Evolutionary conservation across 2,797 vertebrate species (phyloP).

Genomic region (Ibycter americanus): DNA sequence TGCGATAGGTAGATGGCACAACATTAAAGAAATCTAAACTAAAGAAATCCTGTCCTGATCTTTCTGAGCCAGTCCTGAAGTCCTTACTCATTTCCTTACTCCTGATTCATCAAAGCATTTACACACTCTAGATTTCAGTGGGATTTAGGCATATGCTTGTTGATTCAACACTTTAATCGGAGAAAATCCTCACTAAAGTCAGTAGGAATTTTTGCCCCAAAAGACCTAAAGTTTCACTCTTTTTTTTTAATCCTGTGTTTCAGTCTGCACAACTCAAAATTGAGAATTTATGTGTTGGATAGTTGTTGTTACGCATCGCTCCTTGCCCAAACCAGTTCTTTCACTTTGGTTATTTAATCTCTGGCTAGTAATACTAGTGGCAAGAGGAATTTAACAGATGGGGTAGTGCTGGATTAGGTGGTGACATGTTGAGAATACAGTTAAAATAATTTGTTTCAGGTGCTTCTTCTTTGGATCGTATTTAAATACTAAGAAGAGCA

Average conservation of each 20-base stretch:
- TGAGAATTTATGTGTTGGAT: background rate
- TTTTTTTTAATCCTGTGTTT: background rate
- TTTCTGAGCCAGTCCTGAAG: background rate
- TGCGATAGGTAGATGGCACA: background rate
- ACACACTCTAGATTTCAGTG: background rate
- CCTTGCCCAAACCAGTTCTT: constrained; percentile 61
- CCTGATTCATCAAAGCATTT: constrained; percentile 39
- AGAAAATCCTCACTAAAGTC: background rate
- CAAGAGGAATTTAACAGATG: constrained; percentile 12
- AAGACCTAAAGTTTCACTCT: background rate
- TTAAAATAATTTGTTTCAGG: background rate
- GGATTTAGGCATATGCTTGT: background rate
- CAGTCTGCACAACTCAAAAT: background rate
- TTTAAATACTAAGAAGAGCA: background rate
- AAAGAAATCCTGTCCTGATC: background rate
- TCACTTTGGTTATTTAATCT: constrained; percentile 46
- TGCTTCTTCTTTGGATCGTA: background rate
- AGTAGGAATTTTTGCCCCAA: background rate
- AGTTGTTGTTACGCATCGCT: background rate
- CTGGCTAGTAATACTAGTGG: background rate
- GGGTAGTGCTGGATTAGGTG: background rate
- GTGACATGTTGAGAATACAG: background rate
- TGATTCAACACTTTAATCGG: background rate
- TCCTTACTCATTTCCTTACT: constrained; percentile 44
- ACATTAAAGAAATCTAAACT: constrained; percentile 42